Evolutionary conservation across 2,888 invertebrate genomes (phyloP).

Genomic region (Lissonota sp.): DNA sequence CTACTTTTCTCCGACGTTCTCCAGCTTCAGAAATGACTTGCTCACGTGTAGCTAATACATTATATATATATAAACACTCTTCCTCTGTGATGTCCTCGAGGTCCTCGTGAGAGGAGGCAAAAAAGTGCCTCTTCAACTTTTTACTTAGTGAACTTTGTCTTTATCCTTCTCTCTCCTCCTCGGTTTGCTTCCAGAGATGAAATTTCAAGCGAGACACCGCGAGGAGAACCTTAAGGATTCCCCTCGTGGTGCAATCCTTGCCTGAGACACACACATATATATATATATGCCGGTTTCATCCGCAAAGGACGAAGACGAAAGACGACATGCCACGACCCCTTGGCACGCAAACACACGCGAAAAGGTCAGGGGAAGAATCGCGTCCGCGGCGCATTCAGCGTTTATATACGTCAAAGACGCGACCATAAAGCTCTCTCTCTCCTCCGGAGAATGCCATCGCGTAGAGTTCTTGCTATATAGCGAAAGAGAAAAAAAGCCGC

Average conservation of each 20-base stretch:
- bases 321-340: constrained; percentile 53
- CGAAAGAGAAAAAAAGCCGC: constrained; percentile 39
- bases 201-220: constrained; percentile 65
- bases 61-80: constrained; percentile 32
- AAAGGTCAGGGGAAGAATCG: constrained; percentile 59
- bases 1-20: background rate
- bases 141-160: constrained; percentile 53
- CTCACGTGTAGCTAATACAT: constrained; percentile 51
- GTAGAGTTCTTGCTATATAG: constrained; percentile 57
- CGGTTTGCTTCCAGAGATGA: constrained; percentile 60
- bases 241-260: constrained; percentile 39
- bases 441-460: constrained; percentile 61
- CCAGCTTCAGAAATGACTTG: constrained; percentile 53
- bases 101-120: constrained; percentile 45
- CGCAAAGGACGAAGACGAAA: constrained; percentile 41
- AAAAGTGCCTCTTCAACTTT: constrained; percentile 59
- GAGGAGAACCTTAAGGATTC: constrained; percentile 52
- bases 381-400: constrained; percentile 21
- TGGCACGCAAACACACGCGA: constrained; percentile 60
- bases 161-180: constrained; percentile 6
- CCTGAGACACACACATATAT: background rate
- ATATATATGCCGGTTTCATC: too few species aligned
- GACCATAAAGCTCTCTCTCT: constrained; percentile 67
- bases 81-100: constrained; percentile 58
- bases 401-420: constrained; percentile 60